A percentile compares a stretch with the other conserved stretches of the same genome.
phyloP scores from a whole-genome alignment of 2,113 vertebrate genomes.

The Semnornis frantzii region DNA sequence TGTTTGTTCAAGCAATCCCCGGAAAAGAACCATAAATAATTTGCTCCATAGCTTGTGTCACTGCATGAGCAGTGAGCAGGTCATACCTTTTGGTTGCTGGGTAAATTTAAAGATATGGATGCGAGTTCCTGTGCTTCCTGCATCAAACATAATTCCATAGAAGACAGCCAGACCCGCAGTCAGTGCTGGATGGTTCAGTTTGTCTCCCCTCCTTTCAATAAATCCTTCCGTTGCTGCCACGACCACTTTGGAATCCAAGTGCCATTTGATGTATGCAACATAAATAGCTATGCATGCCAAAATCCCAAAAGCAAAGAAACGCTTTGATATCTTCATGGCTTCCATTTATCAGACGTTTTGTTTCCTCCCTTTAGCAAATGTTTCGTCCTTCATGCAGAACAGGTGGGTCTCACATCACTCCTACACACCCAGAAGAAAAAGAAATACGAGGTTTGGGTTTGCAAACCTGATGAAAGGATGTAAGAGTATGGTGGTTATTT shows the following conservation, averaged over 20 bases:
- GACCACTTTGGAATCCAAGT: conserved; percentile 63
- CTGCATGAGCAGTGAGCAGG: neutral
- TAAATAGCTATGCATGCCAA: conserved; percentile 81
- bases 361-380: neutral
- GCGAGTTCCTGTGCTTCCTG: conserved; percentile 94
- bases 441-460: neutral
- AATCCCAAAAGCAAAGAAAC: conserved; percentile 78
- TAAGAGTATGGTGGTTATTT: neutral
- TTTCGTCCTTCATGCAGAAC: conserved; percentile 19
- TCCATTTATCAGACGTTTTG: conserved; percentile 32
- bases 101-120: conserved; percentile 91
- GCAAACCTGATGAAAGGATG: neutral
- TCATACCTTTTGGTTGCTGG: conserved; percentile 74
- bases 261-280: conserved; percentile 84
- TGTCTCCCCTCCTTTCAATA: conserved; percentile 3
- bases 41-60: neutral
- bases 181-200: neutral
- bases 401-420: neutral
- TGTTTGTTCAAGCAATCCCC: neutral
- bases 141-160: conserved; percentile 95
- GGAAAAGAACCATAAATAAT: neutral
- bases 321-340: conserved; percentile 86
- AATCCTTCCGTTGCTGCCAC: conserved; percentile 37
- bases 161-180: conserved; percentile 55
- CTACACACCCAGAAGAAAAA: conserved; percentile 6